Conservation (phyloP, 2,797 vertebrate species). For the Malacoctenus gilli region DNA sequence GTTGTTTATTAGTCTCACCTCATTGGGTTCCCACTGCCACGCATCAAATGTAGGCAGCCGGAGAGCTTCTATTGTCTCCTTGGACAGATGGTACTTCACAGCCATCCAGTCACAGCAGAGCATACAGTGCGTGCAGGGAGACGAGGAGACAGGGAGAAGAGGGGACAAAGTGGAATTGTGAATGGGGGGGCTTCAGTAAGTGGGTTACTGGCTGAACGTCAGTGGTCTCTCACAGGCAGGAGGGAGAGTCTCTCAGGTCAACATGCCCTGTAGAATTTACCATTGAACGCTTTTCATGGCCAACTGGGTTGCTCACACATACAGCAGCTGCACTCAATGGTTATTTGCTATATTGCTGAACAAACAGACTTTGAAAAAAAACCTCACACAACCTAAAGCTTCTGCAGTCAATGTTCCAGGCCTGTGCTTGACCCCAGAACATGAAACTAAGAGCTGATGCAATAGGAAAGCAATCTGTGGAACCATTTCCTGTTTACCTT, state of each 20-base stretch:
- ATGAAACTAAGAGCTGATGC: no score
- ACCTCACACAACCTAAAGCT: no score
- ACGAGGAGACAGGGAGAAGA: not conserved
- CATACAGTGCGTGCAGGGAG: slow-evolving; percentile 10
- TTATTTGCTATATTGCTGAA: no score
- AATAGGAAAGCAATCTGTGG: no score
- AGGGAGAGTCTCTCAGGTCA: no score
- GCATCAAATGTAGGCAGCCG: slow-evolving; percentile 92
- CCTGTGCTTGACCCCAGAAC: no score
- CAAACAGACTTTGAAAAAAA: no score
- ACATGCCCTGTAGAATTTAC: no score
- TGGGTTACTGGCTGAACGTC: slow-evolving; percentile 83
- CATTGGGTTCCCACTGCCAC: slow-evolving; percentile 95
- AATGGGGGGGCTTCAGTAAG: slow-evolving; percentile 30
- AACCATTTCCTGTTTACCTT: no score
- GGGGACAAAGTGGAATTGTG: slow-evolving; percentile 19
- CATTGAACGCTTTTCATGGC: slow-evolving; percentile 39
- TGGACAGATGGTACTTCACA: slow-evolving; percentile 93
- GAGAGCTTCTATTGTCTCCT: slow-evolving; percentile 91
- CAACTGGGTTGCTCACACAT: slow-evolving; percentile 45
- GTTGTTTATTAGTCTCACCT: slow-evolving; percentile 82
- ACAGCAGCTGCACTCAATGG: no score
- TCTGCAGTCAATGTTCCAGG: no score
- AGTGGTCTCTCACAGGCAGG: slow-evolving; percentile 92
- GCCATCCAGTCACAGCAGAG: slow-evolving; percentile 6